Evolutionary conservation across 2,113 vertebrate species (phyloP).

Genomic region (Cygnus atratus): DNA sequence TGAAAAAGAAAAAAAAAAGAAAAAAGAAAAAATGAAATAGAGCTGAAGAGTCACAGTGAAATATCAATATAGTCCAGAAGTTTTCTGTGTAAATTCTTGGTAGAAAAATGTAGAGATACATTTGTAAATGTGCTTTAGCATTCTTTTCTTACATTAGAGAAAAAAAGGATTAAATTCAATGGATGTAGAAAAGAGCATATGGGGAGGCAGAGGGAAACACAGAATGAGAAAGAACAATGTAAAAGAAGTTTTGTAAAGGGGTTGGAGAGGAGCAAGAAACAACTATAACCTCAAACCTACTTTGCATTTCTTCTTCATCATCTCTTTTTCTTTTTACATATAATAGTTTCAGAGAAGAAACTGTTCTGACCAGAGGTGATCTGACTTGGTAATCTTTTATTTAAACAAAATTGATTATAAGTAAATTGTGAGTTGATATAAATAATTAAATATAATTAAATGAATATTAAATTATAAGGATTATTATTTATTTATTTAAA

Average conservation of each 20-base stretch:
- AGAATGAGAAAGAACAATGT: neutral
- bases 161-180: neutral
- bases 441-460: neutral
- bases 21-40: neutral
- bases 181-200: neutral
- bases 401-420: neutral
- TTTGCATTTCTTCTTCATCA: neutral
- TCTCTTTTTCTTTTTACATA: neutral
- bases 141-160: neutral
- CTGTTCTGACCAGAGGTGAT: neutral
- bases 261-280: neutral
- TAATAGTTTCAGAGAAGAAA: neutral
- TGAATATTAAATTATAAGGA: neutral
- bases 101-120: neutral
- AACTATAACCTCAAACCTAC: no score
- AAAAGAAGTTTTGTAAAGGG: neutral
- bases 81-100: neutral
- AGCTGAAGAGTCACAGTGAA: neutral
- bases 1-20: no score
- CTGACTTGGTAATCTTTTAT: neutral
- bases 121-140: neutral
- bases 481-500: neutral
- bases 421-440: neutral
- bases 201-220: rapidly evolving
- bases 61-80: neutral